phyloP scores from a whole-genome alignment of 2,888 invertebrate genomes.

The Limenitis camilla region DNA sequence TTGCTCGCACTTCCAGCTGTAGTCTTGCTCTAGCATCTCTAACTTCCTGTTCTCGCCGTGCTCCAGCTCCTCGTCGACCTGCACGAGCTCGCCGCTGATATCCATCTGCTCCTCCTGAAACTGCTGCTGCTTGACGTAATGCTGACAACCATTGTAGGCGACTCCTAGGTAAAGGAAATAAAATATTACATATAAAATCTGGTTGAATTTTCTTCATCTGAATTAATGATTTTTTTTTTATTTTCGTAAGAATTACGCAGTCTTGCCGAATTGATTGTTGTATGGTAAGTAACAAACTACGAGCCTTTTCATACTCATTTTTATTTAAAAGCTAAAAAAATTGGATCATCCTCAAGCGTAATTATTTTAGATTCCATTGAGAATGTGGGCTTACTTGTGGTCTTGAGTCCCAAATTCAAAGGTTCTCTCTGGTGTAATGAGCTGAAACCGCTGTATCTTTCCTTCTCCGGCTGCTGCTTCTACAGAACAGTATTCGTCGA shows the following conservation, averaged over 20 bases:
- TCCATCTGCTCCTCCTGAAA: constrained; percentile 80
- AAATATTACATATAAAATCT: too few relatives aligned
- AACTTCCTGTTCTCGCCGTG: constrained; percentile 71
- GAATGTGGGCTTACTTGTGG: constrained; percentile 72
- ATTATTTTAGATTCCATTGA: too few relatives aligned
- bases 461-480: constrained; percentile 75
- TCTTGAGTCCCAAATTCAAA: constrained; percentile 83
- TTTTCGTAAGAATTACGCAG: too few relatives aligned
- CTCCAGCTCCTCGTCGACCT: constrained; percentile 69
- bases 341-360: too few relatives aligned
- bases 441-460: constrained; percentile 76
- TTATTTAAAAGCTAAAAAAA: too few relatives aligned
- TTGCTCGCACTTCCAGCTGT: constrained; percentile 78
- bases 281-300: too few relatives aligned
- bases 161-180: constrained; percentile 57
- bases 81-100: constrained; percentile 78
- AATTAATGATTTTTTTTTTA: too few relatives aligned
- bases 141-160: constrained; percentile 86
- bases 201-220: too few relatives aligned
- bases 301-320: too few relatives aligned
- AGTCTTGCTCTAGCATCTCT: constrained; percentile 77
- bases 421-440: constrained; percentile 81
- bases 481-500: constrained; percentile 79
- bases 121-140: constrained; percentile 80
- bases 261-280: too few relatives aligned